These are phyloP conservation scores for Coccyzus lansbergi DNA, from an alignment of 2,797 vertebrate genomes.

Conservation along the genomic window DNA sequence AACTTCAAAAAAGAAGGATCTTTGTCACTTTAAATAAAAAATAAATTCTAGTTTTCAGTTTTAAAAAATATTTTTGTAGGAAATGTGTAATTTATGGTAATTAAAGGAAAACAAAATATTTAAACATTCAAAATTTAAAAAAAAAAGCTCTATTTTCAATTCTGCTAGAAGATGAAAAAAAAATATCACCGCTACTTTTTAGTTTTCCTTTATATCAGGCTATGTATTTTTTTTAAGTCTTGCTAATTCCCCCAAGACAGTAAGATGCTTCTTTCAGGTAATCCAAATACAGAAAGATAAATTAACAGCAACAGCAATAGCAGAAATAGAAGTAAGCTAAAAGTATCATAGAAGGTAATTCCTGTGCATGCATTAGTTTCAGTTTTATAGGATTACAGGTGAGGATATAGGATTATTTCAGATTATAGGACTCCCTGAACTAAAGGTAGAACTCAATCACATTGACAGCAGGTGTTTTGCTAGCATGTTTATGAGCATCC, in stretches of 20 bases:
- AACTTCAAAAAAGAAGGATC: background rate
- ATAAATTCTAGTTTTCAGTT: background rate
- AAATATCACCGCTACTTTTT: background rate
- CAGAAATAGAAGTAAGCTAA: background rate
- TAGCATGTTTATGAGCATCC: background rate
- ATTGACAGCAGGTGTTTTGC: background rate
- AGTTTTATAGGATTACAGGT: background rate
- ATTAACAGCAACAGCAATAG: background rate
- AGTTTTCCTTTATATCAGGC: background rate
- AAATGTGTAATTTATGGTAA: background rate
- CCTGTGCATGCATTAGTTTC: background rate
- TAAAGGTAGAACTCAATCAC: background rate
- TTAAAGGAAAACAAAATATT: background rate
- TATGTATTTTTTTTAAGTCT: background rate
- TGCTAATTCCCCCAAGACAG: background rate
- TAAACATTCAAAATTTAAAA: background rate
- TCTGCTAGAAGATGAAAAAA: background rate
- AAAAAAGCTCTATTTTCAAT: background rate
- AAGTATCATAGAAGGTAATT: background rate
- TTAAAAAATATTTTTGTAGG: background rate
- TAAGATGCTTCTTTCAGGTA: background rate
- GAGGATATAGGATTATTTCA: background rate
- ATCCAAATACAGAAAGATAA: background rate
- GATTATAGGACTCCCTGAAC: background rate
- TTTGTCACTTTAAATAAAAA: background rate